Base-by-base conservation (phyloP, 2,113 vertebrate species). In the Tyrannus savana region DNA sequence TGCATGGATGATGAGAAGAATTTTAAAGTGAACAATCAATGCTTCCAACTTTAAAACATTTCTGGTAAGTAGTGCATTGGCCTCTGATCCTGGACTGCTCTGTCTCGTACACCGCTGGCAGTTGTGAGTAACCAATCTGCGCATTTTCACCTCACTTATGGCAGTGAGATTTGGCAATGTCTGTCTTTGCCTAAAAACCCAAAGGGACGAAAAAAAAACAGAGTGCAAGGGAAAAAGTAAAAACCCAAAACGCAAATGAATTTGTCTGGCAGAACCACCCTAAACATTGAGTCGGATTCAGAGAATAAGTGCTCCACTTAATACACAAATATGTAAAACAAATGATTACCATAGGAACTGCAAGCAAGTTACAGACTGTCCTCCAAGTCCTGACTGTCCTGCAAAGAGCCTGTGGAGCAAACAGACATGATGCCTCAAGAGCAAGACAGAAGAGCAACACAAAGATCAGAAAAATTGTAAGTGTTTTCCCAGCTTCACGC, bases 21-120 rank as follows among this genome's bases (percentile, higher is more conserved):
- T 78, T 44, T 84, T 78, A 87, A 95, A 88, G 46, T 17, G 49
- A 95, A 91, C 42, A 91, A 67, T 49, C 39, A 55, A 62, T 86
- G 44, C 27, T 67, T 82, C 19, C 73, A 91, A 94, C 68, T 71
- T 86, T 69, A 90, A 93, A 89, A 90, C 68, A 84, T 69, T 78
- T 82, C 52, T 74, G 47, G 21, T 69, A 93, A 73, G 37, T 86
- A 88, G 18, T 39, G n/a, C 42, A 39, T n/a, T 77, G 73, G 66
- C 56, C 35, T 41, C 49, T 78, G 75, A 86, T 78, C 81, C 69
- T 68, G 71, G 28, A 62, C 30, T 10, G 15, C 52, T 84, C 15
- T 3, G 6, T 67, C 56, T 95, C 58, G 85, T 68, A 39, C 39
- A 27, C 4, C 4, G 0, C 3, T 46, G 47, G 79, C 68, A 84